A percentile compares a stretch with the other conserved stretches of the same genome.
phyloP scores from a whole-genome alignment of 2,888 invertebrate genomes.

The Ptilodon capucinus region DNA sequence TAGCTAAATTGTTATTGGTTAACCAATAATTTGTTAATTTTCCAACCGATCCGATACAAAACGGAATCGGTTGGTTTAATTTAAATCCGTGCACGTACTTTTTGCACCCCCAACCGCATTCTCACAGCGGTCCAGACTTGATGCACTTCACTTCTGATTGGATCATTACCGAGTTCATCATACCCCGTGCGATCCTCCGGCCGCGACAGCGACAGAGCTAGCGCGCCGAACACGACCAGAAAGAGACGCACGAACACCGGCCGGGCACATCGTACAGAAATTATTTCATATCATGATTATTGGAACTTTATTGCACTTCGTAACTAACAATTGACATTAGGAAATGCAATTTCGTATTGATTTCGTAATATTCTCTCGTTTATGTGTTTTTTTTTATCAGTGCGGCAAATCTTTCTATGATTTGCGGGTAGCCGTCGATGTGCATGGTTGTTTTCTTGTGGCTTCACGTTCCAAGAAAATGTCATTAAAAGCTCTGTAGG shows the following conservation, averaged over 20 bases:
- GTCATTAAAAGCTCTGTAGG: constrained; percentile 79
- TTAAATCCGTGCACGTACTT: constrained; percentile 77
- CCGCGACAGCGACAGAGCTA: constrained; percentile 60
- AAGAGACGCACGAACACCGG: constrained; percentile 47
- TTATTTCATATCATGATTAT: constrained; percentile 82
- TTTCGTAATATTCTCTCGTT: constrained; percentile 77
- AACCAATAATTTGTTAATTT: constrained; percentile 29
- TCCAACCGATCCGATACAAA: constrained; percentile 63
- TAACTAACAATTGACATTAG: constrained; percentile 83
- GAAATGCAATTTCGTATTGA: constrained; percentile 83
- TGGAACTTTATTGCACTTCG: constrained; percentile 83
- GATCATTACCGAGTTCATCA: constrained; percentile 83
- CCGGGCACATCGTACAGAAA: constrained; percentile 73
- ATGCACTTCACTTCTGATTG: constrained; percentile 83
- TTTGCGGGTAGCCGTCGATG: constrained; percentile 77
- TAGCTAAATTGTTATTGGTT: constrained; percentile 14
- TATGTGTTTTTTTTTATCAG: constrained; percentile 81
- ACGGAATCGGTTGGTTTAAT: constrained; percentile 74
- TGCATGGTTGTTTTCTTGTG: constrained; percentile 72
- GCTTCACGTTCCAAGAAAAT: constrained; percentile 71
- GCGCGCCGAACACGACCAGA: constrained; percentile 30
- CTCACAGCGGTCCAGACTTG: constrained; percentile 78
- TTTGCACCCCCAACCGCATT: constrained; percentile 82
- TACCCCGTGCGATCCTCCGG: constrained; percentile 78
- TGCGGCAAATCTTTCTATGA: constrained; percentile 81